Percentiles rank a stretch among this genome's conserved stretches.
phyloP scores from a whole-genome alignment of 2,888 invertebrate genomes.

The Leucophora obtusa region DNA sequence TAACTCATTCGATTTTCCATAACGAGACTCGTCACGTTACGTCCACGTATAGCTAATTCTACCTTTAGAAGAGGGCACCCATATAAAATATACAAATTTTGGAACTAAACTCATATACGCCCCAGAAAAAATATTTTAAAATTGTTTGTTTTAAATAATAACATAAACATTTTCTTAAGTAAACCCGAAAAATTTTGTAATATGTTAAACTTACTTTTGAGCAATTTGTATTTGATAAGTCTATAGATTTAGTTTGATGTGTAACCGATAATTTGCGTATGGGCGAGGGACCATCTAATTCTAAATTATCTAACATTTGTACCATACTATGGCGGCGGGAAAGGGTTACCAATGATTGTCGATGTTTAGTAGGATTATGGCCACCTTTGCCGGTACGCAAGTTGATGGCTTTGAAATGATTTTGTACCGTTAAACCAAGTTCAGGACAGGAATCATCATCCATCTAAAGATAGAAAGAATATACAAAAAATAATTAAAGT shows the following conservation, averaged over 20 bases:
- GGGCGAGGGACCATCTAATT: constrained; percentile 86
- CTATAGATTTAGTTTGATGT: constrained; percentile 76
- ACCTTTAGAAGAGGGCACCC: too few species aligned
- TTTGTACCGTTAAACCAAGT: constrained; percentile 90
- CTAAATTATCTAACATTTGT: constrained; percentile 85
- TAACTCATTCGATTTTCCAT: too few species aligned
- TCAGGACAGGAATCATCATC: constrained; percentile 92
- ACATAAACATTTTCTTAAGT: too few species aligned
- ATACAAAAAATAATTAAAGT: constrained; percentile 42
- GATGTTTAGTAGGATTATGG: constrained; percentile 85
- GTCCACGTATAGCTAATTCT: too few species aligned
- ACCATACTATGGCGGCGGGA: constrained; percentile 89
- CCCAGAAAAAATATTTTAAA: too few species aligned
- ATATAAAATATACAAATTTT: too few species aligned
- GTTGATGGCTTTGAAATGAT: constrained; percentile 93
- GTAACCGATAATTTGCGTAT: constrained; percentile 79
- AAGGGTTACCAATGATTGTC: constrained; percentile 91
- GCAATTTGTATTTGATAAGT: constrained; percentile 73
- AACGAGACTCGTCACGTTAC: too few species aligned
- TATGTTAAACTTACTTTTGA: constrained; percentile 71
- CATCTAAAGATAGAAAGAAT: constrained; percentile 80
- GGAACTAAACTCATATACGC: too few species aligned
- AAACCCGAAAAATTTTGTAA: too few species aligned
- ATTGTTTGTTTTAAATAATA: too few species aligned
- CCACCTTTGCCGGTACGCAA: constrained; percentile 84